phyloP scores from a whole-genome alignment of 2,797 vertebrate genomes.

The Sebastiscus albofasciatus region DNA sequence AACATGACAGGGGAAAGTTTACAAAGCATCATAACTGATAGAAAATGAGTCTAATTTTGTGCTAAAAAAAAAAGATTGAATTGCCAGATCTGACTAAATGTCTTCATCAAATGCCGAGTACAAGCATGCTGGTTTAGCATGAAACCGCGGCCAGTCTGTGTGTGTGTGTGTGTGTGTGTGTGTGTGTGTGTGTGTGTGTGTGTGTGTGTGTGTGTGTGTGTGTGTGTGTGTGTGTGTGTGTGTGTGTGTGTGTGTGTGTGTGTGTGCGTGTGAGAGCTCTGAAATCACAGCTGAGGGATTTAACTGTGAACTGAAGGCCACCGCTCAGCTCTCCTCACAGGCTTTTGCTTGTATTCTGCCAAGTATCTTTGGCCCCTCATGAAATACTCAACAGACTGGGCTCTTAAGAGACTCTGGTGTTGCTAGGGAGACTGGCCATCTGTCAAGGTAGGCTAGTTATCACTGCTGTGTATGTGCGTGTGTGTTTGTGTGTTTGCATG shows the following conservation, averaged over 20 bases:
- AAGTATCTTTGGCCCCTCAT: slow-evolving; percentile 65
- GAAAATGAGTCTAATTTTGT: neutral
- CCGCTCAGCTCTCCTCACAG: slow-evolving; percentile 37
- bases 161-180: too few relatives aligned
- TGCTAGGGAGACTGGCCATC: slow-evolving; percentile 80
- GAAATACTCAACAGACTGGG: slow-evolving; percentile 72
- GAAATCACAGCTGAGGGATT: slow-evolving; percentile 51
- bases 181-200: too few relatives aligned
- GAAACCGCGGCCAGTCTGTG: neutral
- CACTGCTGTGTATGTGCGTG: slow-evolving; percentile 20
- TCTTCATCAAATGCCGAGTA: neutral
- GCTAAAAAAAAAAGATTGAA: neutral
- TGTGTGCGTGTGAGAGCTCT: slow-evolving; percentile 10
- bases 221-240: too few relatives aligned
- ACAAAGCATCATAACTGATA: neutral
- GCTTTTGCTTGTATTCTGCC: slow-evolving; percentile 61
- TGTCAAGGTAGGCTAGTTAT: slow-evolving; percentile 68
- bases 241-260: too few relatives aligned
- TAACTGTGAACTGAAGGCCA: slow-evolving; percentile 27
- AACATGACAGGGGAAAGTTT: neutral
- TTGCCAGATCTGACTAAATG: neutral
- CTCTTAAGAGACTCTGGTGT: slow-evolving; percentile 71
- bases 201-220: neutral
- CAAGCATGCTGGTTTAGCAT: slow-evolving; percentile 8
- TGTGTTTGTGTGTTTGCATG: slow-evolving; percentile 37